These are phyloP conservation scores for Acleris holmiana DNA, from an alignment of 2,888 invertebrate genomes.

Conservation along the genomic window DNA sequence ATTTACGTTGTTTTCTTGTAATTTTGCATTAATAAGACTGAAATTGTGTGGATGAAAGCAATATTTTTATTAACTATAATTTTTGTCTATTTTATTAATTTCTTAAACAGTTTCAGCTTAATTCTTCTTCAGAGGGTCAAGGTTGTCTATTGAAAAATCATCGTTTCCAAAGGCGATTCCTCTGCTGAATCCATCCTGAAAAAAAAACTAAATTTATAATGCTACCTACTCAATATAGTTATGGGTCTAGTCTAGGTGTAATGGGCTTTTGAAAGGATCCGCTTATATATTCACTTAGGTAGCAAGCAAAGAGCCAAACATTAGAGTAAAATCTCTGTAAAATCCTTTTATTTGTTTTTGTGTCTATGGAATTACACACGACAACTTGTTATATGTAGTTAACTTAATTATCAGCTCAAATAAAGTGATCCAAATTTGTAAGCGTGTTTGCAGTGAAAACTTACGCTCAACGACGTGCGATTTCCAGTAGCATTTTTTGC, in stretches of 20 bases:
- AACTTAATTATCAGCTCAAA: too few species aligned
- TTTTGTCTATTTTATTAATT: slow-evolving; percentile 51
- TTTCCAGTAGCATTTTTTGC: too few species aligned
- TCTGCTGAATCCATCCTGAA: slow-evolving; percentile 95
- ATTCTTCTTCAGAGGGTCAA: slow-evolving; percentile 95
- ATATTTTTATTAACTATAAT: slow-evolving; percentile 44
- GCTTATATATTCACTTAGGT: too few species aligned
- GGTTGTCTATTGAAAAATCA: slow-evolving; percentile 96
- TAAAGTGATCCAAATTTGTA: too few species aligned
- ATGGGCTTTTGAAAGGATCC: background rate
- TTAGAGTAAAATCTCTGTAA: too few species aligned
- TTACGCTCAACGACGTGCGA: too few species aligned
- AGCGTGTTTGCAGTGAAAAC: too few species aligned
- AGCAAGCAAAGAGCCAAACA: too few species aligned
- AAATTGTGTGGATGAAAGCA: slow-evolving; percentile 64
- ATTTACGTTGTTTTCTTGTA: slow-evolving; percentile 51
- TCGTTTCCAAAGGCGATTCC: slow-evolving; percentile 95
- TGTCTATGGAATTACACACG: too few species aligned
- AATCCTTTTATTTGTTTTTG: too few species aligned
- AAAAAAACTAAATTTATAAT: slow-evolving; percentile 43
- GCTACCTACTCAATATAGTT: background rate
- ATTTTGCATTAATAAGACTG: slow-evolving; percentile 59
- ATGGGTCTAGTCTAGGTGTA: background rate
- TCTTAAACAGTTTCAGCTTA: slow-evolving; percentile 56
- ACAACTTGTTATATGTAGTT: too few species aligned